These are phyloP conservation scores for Anoplius nigerrimus DNA, from an alignment of 2,888 invertebrate genomes.

Conservation along the genomic window DNA sequence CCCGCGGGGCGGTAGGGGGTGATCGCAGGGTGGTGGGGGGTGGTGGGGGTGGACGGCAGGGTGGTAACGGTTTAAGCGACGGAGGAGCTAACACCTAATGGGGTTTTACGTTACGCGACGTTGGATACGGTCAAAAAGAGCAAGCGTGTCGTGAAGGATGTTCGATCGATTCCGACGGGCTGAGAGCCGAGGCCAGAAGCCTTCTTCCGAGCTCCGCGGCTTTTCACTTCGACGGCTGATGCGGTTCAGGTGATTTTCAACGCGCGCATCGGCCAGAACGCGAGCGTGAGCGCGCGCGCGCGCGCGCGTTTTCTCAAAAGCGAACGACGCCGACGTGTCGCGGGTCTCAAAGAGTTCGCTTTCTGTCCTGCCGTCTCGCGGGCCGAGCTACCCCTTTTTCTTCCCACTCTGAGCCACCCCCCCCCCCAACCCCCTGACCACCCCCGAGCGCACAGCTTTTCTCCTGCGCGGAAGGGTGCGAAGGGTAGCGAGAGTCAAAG, in stretches of 20 bases:
- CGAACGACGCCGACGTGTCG: not conserved
- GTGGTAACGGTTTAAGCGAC: slow-evolving; percentile 54
- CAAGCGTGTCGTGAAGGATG: slow-evolving; percentile 34
- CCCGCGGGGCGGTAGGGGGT: no score
- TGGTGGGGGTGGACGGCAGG: slow-evolving; percentile 9
- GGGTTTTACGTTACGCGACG: slow-evolving; percentile 59
- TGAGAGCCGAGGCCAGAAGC: not conserved
- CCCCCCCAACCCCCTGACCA: no score
- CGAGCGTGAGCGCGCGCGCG: not conserved
- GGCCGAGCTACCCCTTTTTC: no score
- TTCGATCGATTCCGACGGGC: slow-evolving; percentile 25
- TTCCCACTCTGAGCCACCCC: no score
- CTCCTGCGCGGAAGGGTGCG: no score
- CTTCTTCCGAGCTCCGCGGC: not conserved
- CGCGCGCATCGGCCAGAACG: not conserved
- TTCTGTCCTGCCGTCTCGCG: no score
- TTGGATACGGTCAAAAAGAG: slow-evolving; percentile 49
- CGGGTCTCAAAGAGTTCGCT: not conserved
- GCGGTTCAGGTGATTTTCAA: not conserved
- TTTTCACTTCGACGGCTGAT: not conserved
- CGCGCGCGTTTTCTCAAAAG: not conserved
- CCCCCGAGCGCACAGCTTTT: no score
- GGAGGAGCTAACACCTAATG: slow-evolving; percentile 57
- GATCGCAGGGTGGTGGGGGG: not conserved
- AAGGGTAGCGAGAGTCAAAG: no score